A percentile compares a stretch with the other conserved stretches of the same genome.
Evolutionary conservation across 2,888 invertebrate genomes (phyloP).

Genomic region (Lutraria lutraria): DNA sequence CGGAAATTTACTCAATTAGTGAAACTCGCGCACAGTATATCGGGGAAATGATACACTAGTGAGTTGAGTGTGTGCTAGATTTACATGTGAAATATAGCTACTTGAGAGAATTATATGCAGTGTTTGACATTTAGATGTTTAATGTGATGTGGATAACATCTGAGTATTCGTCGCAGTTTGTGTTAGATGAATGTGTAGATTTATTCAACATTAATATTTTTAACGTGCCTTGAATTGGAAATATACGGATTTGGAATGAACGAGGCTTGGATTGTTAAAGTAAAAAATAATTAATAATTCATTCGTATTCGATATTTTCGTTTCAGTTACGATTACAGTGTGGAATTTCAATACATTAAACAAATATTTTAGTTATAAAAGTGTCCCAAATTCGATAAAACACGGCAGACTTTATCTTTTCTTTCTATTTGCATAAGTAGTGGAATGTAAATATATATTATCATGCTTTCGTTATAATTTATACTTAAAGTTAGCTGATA

Average conservation of each 20-base stretch:
- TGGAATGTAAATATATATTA: not conserved
- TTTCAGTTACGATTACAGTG: not conserved
- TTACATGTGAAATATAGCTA: not conserved
- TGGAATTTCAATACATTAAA: not conserved
- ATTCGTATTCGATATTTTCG: not conserved
- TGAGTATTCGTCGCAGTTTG: not conserved
- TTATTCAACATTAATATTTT: not conserved
- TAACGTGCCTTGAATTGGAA: not conserved
- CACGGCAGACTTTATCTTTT: not conserved
- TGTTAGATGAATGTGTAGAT: not conserved
- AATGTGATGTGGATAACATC: not conserved
- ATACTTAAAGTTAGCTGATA: not conserved
- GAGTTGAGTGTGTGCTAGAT: not conserved
- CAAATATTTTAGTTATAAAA: not conserved
- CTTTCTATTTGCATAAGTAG: not conserved
- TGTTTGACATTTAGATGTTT: not conserved
- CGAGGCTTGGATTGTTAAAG: not conserved
- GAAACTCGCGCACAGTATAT: slow-evolving; percentile 25
- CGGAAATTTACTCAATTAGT: slow-evolving; percentile 29
- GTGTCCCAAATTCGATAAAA: not conserved
- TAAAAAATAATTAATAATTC: not conserved
- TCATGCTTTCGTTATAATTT: not conserved
- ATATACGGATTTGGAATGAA: not conserved
- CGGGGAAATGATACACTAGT: slow-evolving; percentile 20
- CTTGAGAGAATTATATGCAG: not conserved